phyloP scores from a whole-genome alignment of 2,113 vertebrate genomes.

The Otus sunia region DNA sequence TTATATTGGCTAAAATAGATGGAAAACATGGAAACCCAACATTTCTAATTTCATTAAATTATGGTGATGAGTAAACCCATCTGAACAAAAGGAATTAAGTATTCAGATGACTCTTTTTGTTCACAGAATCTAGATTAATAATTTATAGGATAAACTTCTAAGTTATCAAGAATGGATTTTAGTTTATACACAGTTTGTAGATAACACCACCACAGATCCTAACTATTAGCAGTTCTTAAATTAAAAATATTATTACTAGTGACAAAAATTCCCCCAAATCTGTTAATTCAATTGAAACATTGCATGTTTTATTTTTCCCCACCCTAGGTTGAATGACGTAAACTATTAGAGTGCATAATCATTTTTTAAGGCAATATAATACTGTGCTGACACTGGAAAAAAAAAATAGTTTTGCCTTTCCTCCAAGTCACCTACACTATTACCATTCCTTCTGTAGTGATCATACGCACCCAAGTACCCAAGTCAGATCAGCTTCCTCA shows the following conservation, averaged over 20 bases:
- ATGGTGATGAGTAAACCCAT: neutral
- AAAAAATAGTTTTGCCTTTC: neutral
- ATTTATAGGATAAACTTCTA: neutral
- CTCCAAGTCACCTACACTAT: fast-evolving
- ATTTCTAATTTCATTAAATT: neutral
- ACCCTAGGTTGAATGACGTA: neutral
- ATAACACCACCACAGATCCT: neutral
- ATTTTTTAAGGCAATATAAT: neutral
- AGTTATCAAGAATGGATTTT: neutral
- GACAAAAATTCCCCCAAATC: neutral
- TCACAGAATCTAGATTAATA: neutral
- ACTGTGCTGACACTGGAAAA: too few relatives aligned
- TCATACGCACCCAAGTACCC: fast-evolving
- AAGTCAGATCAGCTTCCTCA: neutral
- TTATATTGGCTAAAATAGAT: neutral
- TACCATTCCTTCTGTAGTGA: neutral
- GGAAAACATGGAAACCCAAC: neutral
- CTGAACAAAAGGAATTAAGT: neutral
- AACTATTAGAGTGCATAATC: neutral
- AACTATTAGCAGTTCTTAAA: neutral
- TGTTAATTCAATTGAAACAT: neutral
- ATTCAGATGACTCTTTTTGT: neutral
- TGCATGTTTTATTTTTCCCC: fast-evolving
- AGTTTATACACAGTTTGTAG: neutral
- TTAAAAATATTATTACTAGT: fast-evolving